A percentile compares a stretch with the other conserved stretches of the same genome.
phyloP scores from a whole-genome alignment of 2,113 vertebrate genomes.

The Gobiocypris rarus region DNA sequence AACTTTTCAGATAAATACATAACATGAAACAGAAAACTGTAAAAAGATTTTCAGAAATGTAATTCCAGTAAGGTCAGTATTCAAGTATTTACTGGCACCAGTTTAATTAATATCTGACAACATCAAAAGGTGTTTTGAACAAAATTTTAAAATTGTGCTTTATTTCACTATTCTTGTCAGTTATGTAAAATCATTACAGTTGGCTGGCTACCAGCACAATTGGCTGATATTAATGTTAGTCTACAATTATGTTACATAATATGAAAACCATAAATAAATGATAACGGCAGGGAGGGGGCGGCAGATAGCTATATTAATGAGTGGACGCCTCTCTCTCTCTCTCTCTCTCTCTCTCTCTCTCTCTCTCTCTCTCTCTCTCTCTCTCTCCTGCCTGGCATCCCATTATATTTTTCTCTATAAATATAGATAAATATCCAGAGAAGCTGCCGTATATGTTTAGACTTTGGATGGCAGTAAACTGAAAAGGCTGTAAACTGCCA shows the following conservation, averaged over 20 bases:
- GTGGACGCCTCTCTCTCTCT: neutral
- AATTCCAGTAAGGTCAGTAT: neutral
- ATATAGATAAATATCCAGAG: neutral
- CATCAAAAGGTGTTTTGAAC: neutral
- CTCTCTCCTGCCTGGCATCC: neutral
- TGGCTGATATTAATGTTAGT: slow-evolving; percentile 70
- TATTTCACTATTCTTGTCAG: slow-evolving; percentile 64
- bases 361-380: neutral
- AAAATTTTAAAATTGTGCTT: neutral
- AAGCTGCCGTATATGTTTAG: neutral
- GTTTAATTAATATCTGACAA: neutral
- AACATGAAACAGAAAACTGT: neutral
- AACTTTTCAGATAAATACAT: neutral
- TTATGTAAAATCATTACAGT: slow-evolving; percentile 73
- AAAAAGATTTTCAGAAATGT: neutral
- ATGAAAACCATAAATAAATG: slow-evolving; percentile 27
- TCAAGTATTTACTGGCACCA: neutral
- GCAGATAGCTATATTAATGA: neutral
- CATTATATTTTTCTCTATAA: neutral
- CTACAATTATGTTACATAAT: slow-evolving; percentile 75
- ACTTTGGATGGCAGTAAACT: neutral
- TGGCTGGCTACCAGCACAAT: slow-evolving; percentile 71
- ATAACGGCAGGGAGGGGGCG: slow-evolving; percentile 29
- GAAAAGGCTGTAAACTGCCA: slow-evolving; percentile 25
- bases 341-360: neutral